These are phyloP conservation scores for Casuarius casuarius DNA, from an alignment of 2,113 vertebrate genomes.

Conservation along the genomic window DNA sequence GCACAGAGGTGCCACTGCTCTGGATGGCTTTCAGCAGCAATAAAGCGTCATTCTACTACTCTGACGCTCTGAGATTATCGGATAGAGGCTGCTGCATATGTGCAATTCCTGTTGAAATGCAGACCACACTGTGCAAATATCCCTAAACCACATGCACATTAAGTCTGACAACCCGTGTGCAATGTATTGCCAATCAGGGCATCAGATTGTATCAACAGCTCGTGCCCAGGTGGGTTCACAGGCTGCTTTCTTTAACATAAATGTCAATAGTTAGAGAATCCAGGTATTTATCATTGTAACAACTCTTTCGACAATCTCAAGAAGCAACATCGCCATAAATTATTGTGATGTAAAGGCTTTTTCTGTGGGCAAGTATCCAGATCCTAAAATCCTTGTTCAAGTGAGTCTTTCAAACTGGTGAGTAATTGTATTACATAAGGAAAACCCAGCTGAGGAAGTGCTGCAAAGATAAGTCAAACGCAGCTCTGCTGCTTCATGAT, in stretches of 20 bases:
- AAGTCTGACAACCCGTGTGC: background rate
- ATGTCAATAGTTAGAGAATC: background rate
- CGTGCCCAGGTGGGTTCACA: background rate
- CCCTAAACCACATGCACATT: background rate
- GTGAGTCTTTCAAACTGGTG: background rate
- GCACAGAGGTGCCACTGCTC: background rate
- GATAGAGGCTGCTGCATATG: background rate
- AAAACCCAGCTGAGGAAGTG: background rate
- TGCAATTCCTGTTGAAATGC: background rate
- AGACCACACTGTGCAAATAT: background rate
- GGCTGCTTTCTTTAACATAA: background rate
- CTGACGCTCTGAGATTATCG: background rate
- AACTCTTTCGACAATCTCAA: background rate
- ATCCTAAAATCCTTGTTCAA: background rate
- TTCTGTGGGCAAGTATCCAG: background rate
- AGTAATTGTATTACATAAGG: background rate
- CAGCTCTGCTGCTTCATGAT: background rate
- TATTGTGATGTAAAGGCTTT: background rate
- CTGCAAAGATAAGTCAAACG: background rate
- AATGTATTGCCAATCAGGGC: background rate
- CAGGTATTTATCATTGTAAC: background rate
- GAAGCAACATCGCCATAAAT: background rate
- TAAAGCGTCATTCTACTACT: background rate
- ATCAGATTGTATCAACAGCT: background rate
- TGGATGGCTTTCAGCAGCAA: background rate